These are phyloP conservation scores for Venusia cambrica DNA, from an alignment of 2,888 invertebrate species.

Conservation along the genomic window DNA sequence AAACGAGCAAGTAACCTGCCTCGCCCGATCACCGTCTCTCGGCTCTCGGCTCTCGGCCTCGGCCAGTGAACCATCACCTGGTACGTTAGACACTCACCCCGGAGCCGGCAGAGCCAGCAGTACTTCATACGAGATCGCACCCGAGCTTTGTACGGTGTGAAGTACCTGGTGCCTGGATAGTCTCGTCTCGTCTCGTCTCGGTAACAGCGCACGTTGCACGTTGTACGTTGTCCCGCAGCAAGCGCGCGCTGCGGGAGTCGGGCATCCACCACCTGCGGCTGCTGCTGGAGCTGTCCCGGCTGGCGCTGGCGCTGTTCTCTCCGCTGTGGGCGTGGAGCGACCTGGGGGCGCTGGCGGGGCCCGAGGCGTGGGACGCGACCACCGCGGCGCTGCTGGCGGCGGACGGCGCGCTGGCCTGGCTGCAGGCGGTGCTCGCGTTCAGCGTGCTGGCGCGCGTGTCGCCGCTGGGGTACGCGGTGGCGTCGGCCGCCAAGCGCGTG, in stretches of 20 bases:
- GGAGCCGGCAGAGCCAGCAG: too few species aligned
- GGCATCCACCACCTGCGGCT: slow-evolving; percentile 94
- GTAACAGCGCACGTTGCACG: too few species aligned
- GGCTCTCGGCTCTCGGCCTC: too few species aligned
- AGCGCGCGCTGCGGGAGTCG: slow-evolving; percentile 92
- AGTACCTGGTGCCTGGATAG: too few species aligned
- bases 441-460: slow-evolving; percentile 94
- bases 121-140: too few species aligned
- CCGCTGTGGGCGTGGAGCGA: slow-evolving; percentile 86
- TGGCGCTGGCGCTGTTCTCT: slow-evolving; percentile 89
- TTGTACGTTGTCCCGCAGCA: too few species aligned
- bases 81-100: too few species aligned
- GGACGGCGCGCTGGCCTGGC: slow-evolving; percentile 95
- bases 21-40: too few species aligned
- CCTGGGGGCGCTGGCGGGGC: slow-evolving; percentile 35
- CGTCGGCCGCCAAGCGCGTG: slow-evolving; percentile 96
- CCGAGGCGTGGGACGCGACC: slow-evolving; percentile 29
- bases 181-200: too few species aligned
- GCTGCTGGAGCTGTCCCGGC: slow-evolving; percentile 84
- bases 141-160: too few species aligned
- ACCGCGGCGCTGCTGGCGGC: slow-evolving; percentile 55
- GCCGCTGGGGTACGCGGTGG: slow-evolving; percentile 97
- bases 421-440: slow-evolving; percentile 97
- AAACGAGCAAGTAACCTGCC: too few species aligned
- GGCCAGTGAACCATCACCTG: too few species aligned